These are phyloP conservation scores for Pterophyllum scalare DNA, from an alignment of 2,113 vertebrate genomes.

Conservation along the genomic window DNA sequence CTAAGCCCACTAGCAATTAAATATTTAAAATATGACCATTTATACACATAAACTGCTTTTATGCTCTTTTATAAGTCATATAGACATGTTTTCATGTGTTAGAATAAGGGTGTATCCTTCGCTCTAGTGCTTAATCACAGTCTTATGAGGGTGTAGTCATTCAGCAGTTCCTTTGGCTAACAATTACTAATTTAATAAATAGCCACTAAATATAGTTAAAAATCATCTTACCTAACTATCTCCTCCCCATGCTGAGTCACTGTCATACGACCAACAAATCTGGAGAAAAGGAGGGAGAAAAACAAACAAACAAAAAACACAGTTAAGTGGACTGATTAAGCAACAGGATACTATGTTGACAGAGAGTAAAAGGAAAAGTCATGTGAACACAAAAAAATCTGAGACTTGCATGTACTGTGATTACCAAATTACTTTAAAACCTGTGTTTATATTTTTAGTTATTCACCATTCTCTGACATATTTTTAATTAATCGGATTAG, in stretches of 20 bases:
- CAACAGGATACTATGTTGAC: not conserved
- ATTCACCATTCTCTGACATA: not conserved
- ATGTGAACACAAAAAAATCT: not conserved
- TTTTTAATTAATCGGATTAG: not conserved
- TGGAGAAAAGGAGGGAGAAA: slow-evolving; percentile 62
- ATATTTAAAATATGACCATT: no score
- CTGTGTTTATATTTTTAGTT: not conserved
- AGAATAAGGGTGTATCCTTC: no score
- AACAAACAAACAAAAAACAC: not conserved
- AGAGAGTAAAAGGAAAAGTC: not conserved
- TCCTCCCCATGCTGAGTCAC: slow-evolving; percentile 91
- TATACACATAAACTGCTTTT: not conserved
- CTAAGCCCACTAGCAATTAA: no score
- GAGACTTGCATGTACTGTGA: not conserved
- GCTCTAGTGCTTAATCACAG: not conserved
- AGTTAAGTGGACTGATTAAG: not conserved
- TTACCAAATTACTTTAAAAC: not conserved
- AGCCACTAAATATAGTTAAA: not conserved
- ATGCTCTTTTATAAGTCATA: not conserved
- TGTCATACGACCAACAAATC: slow-evolving; percentile 95
- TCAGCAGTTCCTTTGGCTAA: no score
- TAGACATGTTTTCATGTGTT: no score
- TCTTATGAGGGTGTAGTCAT: not conserved
- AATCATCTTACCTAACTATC: slow-evolving; percentile 89
- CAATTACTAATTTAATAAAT: not conserved